Evolutionary conservation across 2,113 vertebrate genomes (phyloP).

Genomic region (Spermophilus dauricus): DNA sequence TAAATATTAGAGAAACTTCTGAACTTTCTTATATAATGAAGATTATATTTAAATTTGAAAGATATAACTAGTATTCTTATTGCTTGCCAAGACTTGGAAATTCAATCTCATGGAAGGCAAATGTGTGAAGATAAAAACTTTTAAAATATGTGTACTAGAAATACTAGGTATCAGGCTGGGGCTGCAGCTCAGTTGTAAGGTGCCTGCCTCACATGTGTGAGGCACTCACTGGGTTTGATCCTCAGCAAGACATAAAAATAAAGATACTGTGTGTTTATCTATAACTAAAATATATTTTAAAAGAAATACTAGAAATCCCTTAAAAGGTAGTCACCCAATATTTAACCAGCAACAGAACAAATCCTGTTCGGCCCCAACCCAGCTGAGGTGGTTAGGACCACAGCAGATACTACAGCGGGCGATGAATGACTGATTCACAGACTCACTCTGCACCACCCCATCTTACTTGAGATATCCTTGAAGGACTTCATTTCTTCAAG

Average conservation of each 20-base stretch:
- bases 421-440: neutral
- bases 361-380: neutral
- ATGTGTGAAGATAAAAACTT: neutral
- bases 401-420: neutral
- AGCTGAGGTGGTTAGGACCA: constrained; percentile 2
- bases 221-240: too few species aligned
- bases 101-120: neutral
- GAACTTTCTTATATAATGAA: neutral
- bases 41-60: constrained; percentile 10
- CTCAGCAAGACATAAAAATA: too few species aligned
- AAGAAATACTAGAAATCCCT: neutral
- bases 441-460: neutral
- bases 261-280: too few species aligned
- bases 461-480: neutral
- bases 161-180: neutral
- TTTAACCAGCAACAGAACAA: neutral
- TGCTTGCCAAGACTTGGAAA: constrained; percentile 12
- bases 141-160: neutral
- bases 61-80: constrained; percentile 17
- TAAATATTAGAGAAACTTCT: constrained; percentile 21
- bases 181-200: too few species aligned
- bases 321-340: neutral
- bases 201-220: too few species aligned
- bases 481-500: constrained; percentile 34
- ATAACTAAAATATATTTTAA: too few species aligned